phyloP scores from a whole-genome alignment of 2,888 invertebrate species.

The Empis livida region DNA sequence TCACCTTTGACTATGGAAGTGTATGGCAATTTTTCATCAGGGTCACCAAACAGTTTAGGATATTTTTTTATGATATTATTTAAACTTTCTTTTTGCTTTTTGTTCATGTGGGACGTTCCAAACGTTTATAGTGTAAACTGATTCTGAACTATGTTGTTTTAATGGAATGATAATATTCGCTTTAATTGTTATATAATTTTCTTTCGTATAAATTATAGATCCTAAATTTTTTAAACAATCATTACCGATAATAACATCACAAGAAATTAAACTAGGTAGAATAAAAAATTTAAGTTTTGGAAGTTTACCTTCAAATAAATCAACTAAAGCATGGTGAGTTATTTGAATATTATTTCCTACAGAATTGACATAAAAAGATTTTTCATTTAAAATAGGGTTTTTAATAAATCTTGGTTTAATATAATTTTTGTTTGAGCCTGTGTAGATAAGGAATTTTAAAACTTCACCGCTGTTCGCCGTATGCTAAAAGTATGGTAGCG shows the following conservation, averaged over 20 bases:
- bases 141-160: slow-evolving; percentile 2
- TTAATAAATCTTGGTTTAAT: slow-evolving; percentile 1
- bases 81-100: neutral
- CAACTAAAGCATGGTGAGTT: neutral
- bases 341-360: neutral
- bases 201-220: slow-evolving; percentile 1
- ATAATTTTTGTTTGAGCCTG: slow-evolving; percentile 7
- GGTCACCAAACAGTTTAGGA: neutral
- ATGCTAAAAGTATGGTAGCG: slow-evolving; percentile 7
- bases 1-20: slow-evolving; percentile 9
- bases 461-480: slow-evolving; percentile 4
- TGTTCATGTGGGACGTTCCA: slow-evolving; percentile 1
- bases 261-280: neutral
- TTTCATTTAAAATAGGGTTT: slow-evolving; percentile 4
- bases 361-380: neutral
- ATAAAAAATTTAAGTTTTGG: slow-evolving; percentile 7
- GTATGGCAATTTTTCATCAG: slow-evolving; percentile 4
- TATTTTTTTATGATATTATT: neutral
- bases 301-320: neutral
- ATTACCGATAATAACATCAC: slow-evolving; percentile 6
- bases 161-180: neutral
- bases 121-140: neutral
- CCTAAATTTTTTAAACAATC: slow-evolving; percentile 2
- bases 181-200: slow-evolving; percentile 3
- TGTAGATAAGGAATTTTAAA: slow-evolving; percentile 7